Conservation (phyloP, 2,113 vertebrate species). For the Argyrosomus japonicus region DNA sequence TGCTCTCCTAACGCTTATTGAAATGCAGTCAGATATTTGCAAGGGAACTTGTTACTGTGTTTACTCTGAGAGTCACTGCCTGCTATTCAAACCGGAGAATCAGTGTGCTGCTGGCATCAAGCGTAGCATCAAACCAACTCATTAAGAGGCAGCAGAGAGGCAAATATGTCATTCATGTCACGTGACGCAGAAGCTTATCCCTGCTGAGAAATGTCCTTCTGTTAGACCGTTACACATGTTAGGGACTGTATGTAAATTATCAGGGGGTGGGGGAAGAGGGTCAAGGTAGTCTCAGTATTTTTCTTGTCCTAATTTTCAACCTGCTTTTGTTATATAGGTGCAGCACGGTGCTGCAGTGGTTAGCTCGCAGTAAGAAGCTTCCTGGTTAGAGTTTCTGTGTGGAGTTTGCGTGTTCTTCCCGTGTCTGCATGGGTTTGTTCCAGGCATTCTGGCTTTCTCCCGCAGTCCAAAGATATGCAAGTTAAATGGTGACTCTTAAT, state of each 20-base stretch:
- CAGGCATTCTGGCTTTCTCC: too few relatives aligned
- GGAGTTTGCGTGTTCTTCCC: too few relatives aligned
- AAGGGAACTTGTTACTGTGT: not conserved
- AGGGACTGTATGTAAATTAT: not conserved
- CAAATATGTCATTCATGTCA: not conserved
- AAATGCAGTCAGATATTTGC: conserved; percentile 42
- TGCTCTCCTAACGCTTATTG: conserved; percentile 32
- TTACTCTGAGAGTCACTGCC: conserved; percentile 14
- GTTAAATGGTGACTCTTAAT: too few relatives aligned
- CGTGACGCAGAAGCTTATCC: not conserved
- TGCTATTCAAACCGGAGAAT: conserved; percentile 7
- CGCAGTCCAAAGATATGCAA: too few relatives aligned
- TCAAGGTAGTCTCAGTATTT: too few relatives aligned
- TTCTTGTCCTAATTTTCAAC: too few relatives aligned
- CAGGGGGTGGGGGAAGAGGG: not conserved
- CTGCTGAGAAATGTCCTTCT: not conserved
- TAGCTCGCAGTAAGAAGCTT: too few relatives aligned
- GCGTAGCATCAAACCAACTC: conserved; percentile 14
- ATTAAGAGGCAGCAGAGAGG: not conserved
- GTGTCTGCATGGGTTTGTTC: too few relatives aligned
- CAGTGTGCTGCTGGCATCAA: not conserved
- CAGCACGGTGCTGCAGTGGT: not conserved
- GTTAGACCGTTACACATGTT: not conserved
- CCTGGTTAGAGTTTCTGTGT: too few relatives aligned
- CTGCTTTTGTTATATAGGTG: too few relatives aligned